Conservation (phyloP, 2,113 vertebrate species). For the Smithornis capensis region DNA sequence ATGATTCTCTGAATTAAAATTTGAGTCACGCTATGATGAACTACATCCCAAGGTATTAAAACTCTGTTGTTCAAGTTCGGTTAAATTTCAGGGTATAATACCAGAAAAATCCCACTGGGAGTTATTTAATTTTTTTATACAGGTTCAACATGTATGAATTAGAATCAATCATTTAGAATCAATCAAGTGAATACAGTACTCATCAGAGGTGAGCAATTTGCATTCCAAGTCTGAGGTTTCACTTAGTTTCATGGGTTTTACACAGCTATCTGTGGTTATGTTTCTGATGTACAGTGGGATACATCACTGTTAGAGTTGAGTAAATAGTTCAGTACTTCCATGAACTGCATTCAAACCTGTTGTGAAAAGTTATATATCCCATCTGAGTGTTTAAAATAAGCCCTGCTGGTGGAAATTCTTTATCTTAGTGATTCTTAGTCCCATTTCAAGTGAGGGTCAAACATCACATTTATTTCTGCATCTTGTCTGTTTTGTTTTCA, state of each 20-base stretch:
- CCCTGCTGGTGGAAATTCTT: background rate
- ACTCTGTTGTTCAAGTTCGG: constrained; percentile 40
- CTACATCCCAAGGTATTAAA: constrained; percentile 28
- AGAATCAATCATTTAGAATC: constrained; percentile 54
- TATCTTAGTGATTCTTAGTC: background rate
- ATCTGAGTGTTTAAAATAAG: background rate
- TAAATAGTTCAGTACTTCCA: background rate
- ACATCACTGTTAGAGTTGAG: background rate
- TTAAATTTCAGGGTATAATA: constrained; percentile 34
- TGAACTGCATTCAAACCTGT: background rate
- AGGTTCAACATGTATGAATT: constrained; percentile 43
- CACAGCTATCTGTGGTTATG: background rate
- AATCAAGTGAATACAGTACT: constrained; percentile 31
- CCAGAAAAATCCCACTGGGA: constrained; percentile 23
- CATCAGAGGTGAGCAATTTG: constrained; percentile 39
- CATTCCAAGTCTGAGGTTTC: constrained; percentile 38
- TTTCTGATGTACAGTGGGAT: background rate
- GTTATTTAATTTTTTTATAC: constrained; percentile 35
- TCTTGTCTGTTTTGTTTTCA: background rate
- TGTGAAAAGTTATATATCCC: background rate
- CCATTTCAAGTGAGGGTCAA: background rate
- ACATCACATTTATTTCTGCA: background rate
- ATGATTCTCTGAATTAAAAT: background rate
- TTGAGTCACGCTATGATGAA: background rate
- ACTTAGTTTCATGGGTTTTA: background rate